phyloP scores from a whole-genome alignment of 2,113 vertebrate genomes.

The Empidonax traillii region DNA sequence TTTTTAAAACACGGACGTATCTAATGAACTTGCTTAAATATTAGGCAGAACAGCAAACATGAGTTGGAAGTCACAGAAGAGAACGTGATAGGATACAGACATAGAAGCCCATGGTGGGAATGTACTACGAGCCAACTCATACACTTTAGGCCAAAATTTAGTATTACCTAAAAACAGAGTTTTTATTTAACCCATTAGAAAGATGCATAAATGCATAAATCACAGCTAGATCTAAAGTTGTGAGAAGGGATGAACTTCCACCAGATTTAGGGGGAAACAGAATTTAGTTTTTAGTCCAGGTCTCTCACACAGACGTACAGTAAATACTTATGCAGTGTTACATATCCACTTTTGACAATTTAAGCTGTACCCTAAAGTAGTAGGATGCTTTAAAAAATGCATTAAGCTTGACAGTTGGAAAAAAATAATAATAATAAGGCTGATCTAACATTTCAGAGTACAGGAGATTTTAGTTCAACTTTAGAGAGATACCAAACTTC shows the following conservation, averaged over 20 bases:
- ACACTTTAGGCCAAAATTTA: neutral
- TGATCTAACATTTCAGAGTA: neutral
- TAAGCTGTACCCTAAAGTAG: neutral
- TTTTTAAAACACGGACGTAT: neutral
- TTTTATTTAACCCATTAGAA: neutral
- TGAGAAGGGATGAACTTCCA: neutral
- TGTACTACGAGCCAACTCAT: neutral
- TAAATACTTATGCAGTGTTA: neutral
- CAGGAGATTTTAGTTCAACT: neutral
- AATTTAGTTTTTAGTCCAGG: neutral
- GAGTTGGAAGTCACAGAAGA: constrained; percentile 1
- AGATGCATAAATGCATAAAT: neutral
- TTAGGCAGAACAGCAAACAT: neutral
- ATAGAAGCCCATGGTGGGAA: neutral
- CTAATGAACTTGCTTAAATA: constrained; percentile 41
- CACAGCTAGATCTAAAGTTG: neutral
- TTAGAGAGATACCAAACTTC: neutral
- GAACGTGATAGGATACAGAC: neutral
- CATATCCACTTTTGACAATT: neutral
- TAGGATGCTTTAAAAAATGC: constrained; percentile 31
- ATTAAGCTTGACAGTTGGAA: neutral
- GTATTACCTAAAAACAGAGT: neutral
- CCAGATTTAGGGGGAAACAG: neutral
- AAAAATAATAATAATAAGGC: neutral
- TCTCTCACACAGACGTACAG: neutral